These are phyloP conservation scores for Sebastes glaucus DNA, from an alignment of 2,797 vertebrate genomes.

Conservation along the genomic window DNA sequence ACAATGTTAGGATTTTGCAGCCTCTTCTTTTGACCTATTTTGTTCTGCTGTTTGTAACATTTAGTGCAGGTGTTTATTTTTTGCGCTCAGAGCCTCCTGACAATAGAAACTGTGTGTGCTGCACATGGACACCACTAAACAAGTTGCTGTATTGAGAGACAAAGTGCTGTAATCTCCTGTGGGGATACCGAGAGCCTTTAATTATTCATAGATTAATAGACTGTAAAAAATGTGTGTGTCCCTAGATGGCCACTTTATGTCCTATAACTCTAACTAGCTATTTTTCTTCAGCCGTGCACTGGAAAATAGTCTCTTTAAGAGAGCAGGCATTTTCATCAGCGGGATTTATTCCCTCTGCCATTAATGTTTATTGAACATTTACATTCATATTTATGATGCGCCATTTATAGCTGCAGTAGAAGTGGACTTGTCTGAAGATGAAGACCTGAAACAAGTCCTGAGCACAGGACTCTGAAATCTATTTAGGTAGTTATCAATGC, in stretches of 20 bases:
- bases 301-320: conserved; percentile 42
- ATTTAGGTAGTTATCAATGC: not conserved
- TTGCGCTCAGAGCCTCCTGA: conserved; percentile 35
- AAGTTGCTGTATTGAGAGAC: conserved; percentile 69
- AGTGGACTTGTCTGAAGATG: not conserved
- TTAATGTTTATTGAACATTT: conserved; percentile 48
- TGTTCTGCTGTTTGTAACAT: conserved; percentile 45
- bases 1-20: not conserved
- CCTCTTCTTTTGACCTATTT: conserved; percentile 53
- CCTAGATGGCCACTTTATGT: conserved; percentile 71
- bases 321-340: conserved; percentile 29
- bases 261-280: conserved; percentile 62
- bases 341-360: conserved; percentile 41
- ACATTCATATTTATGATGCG: conserved; percentile 41
- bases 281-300: conserved; percentile 58
- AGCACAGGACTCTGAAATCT: not conserved
- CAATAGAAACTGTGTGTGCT: conserved; percentile 34
- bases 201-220: conserved; percentile 83
- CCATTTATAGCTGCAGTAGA: conserved; percentile 16
- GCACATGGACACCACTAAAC: conserved; percentile 56
- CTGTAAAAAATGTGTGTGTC: conserved; percentile 78
- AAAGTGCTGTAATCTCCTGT: conserved; percentile 69
- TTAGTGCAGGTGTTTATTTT: conserved; percentile 54
- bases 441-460: conserved; percentile 17
- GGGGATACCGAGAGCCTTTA: conserved; percentile 73